Evolutionary conservation across 1,140 invertebrate species (phyloP), one percentile per base, ranked within the genome.

Genomic region (Ceratosolen fusciceps): DNA sequence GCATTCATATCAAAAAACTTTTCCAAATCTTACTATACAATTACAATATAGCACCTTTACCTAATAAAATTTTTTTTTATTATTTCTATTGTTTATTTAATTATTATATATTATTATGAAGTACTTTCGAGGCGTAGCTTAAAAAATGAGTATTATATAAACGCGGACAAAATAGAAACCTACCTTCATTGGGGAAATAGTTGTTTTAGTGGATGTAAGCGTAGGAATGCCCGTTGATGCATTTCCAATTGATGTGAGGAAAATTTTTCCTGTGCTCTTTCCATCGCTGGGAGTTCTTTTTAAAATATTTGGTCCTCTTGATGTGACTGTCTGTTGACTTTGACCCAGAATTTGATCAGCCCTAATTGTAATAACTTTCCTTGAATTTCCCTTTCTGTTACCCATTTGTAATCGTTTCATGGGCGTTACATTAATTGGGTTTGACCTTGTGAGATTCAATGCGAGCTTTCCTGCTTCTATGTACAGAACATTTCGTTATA

Each of bases 391-490:
- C 79, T 85, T 88, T 77, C 83, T 87, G 24, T 83, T 67, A 56
- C 77, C 77, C 24, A 87, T 83, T 82, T 89, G 88, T 74, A 89
- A 76, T 58, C 85, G 83, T 82, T 87, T 89, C 9, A 85, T 62
- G 34, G 79, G 65, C n/a, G 73, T 65, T 37, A 73, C 72, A 74
- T 87, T 87, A 47, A 87, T 74, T 58, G 86, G 82, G 43, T 84
- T 83, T 62, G 87, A 77, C 87, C 92, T 93, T 10, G 92, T 91
- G 52, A 91, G 89, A 83, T 95, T 94, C 80, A 96, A 86, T 8
- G 95, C 92, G 83, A 95, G 90, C 85, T 95, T 95, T 24, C 95
- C 95, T 72, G 94, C 94, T 86, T 96, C 93, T 92, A 83, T 62
- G 24, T 52, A 19, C 21, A 19, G 21, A 52, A 52, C 10, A 52